Evolutionary conservation across 2,797 vertebrate genomes (phyloP), one percentile per base, ranked within the genome.

Genomic region (Thaleichthys pacificus): DNA sequence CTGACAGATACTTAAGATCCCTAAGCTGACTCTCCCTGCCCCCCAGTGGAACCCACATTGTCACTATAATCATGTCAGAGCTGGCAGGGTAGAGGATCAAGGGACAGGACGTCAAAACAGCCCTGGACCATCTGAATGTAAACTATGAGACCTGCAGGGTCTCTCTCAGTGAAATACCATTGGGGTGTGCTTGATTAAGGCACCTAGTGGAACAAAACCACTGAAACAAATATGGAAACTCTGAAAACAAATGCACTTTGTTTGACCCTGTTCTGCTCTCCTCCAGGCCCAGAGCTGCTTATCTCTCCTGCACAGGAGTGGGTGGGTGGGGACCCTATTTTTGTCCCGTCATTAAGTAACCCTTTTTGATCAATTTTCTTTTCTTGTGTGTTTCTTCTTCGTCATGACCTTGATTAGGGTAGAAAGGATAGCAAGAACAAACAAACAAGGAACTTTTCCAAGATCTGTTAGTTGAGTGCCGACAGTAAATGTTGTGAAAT

Each of bases 91-190:
- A 19, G 17, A 17, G 19, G 51, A 19, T 54, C 19, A 17, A 4
- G 19, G 4, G 51, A 51, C 49, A 51, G 49, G 49, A 51, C 6
- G 15, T 56, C 26, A 28, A 24, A 30, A 47, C n/a, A 24, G n/a
- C 22, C 0, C 19, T 30, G 32, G 26, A 66, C 66, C 51, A n/a
- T 28, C 19, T 76, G 62, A 74, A 74, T 70, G 65, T 70, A 68
- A 68, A 38, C 17, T 49, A 26, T 35, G 15, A 49, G 51, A 65
- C 32, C 49, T 42, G n/a, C 19, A 22, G 54, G 60, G 51, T 24
- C 17, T 21, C 11, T 32, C 30, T 32, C 51, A 15, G 49, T 51
- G 3, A 15, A 17, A 51, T 51, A 51, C 49, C 49, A 35, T 15
- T 51, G 51, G 51, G 19, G 51, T 56, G 17, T n/a, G 15, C 17